Evolutionary conservation across 2,888 invertebrate species (phyloP).

Genomic region (Nomada fucata): DNA sequence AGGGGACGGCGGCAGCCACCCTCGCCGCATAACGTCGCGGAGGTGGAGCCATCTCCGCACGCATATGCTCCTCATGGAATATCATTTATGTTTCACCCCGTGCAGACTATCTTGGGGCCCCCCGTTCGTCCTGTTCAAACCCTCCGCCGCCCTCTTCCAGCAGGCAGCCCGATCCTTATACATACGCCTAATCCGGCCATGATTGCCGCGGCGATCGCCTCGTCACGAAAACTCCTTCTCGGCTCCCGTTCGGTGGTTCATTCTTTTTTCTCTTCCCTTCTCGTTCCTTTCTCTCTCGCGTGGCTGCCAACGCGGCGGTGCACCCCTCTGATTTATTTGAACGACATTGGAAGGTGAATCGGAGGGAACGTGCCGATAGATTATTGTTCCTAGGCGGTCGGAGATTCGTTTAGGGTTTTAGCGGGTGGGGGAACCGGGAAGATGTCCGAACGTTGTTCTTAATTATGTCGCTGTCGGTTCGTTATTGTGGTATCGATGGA

Average conservation of each 20-base stretch:
- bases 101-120: slow-evolving; percentile 69
- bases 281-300: not conserved
- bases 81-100: slow-evolving; percentile 83
- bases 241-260: slow-evolving; percentile 45
- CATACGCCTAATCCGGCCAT: slow-evolving; percentile 81
- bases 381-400: slow-evolving; percentile 21
- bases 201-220: slow-evolving; percentile 78
- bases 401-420: not conserved
- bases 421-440: not conserved
- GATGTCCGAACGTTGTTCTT: not conserved
- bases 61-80: slow-evolving; percentile 83
- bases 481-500: no score
- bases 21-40: slow-evolving; percentile 67
- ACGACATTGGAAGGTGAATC: slow-evolving; percentile 44
- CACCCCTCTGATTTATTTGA: slow-evolving; percentile 57
- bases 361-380: slow-evolving; percentile 20
- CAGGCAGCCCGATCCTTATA: slow-evolving; percentile 73
- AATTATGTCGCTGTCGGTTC: no score
- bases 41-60: slow-evolving; percentile 76
- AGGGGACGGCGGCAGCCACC: slow-evolving; percentile 65
- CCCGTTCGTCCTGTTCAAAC: slow-evolving; percentile 73
- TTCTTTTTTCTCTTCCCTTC: slow-evolving; percentile 28
- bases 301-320: slow-evolving; percentile 15
- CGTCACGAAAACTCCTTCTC: slow-evolving; percentile 62
- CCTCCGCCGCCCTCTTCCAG: slow-evolving; percentile 62